Conservation (phyloP, 2,113 vertebrate species). For the Corythornis cristatus region DNA sequence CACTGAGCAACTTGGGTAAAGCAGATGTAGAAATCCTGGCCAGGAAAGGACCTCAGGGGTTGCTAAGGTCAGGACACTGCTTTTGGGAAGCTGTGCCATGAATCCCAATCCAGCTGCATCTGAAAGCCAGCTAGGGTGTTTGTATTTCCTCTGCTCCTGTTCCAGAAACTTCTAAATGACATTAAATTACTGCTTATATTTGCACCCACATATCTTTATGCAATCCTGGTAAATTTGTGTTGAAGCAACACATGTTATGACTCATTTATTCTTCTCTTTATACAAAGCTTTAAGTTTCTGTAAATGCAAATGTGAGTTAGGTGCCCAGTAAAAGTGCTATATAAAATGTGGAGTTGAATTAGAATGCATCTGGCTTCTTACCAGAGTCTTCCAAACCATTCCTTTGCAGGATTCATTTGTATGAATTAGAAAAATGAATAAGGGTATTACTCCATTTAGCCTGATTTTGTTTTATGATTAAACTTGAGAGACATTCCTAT, state of each 20-base stretch:
- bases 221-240: background rate
- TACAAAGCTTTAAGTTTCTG: background rate
- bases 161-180: background rate
- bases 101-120: background rate
- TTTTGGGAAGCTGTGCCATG: background rate
- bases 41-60: background rate
- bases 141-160: background rate
- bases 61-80: background rate
- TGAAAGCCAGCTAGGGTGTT: background rate
- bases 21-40: background rate
- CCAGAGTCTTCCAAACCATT: background rate
- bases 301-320: background rate
- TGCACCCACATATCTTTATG: background rate
- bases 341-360: background rate
- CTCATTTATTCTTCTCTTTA: background rate
- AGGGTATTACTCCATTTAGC: background rate
- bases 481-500: background rate
- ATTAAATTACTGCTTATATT: background rate
- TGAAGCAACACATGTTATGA: background rate
- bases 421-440: background rate
- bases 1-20: background rate
- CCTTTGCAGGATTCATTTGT: background rate
- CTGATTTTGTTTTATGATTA: background rate
- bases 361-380: background rate
- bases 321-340: background rate